Base-by-base conservation (phyloP, 2,113 vertebrate genomes). In the Brachirus orientalis region DNA sequence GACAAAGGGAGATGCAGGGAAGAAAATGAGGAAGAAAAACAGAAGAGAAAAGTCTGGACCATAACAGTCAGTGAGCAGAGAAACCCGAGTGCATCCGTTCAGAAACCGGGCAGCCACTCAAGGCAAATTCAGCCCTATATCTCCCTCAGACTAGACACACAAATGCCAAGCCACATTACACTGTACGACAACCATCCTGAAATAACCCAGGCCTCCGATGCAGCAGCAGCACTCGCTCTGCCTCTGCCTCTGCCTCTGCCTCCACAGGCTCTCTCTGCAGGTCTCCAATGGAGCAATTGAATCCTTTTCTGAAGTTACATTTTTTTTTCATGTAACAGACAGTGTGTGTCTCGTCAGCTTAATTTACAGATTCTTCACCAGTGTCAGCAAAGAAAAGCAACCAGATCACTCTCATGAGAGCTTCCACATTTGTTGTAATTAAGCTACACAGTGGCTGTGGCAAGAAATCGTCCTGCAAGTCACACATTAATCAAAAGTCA, bases 91-190 rank as follows among this genome's bases (percentile, higher is more conserved):
- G 16, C 72, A 50, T 71, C 52, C 35, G 56, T 77, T 78, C 72
- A 67, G 70, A 77, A 74, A 62, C 45, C 84, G 80, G 59, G 57
- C 57, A 33, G 70, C 69, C 80, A 76, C 70, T 83, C 75, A 71
- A 62, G 70, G 70, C 73, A 72, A 67, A 79, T 72, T 58, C 83
- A 61, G 41, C 48, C 77, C 69, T 85, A 75, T 75, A 69, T 84
- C 80, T 84, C 44, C 66, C 54, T 46, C 66, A 44, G 69, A 82
- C 65, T 13, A 76, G 72, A 78, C 77, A 72, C 75, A 67, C 68
- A 47, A 80, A 67, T 52, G 74, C 83, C 83, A 82, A 77, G 84
- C 61, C 80, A 69, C 80, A 79, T 80, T 71, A 81, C 16, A 58
- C 55, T 62, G 72, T 66, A 56, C 65, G 69, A 85, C 79, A 70